Evolutionary conservation across 2,797 vertebrate genomes (phyloP).

Genomic region (Coregonus sp.): DNA sequence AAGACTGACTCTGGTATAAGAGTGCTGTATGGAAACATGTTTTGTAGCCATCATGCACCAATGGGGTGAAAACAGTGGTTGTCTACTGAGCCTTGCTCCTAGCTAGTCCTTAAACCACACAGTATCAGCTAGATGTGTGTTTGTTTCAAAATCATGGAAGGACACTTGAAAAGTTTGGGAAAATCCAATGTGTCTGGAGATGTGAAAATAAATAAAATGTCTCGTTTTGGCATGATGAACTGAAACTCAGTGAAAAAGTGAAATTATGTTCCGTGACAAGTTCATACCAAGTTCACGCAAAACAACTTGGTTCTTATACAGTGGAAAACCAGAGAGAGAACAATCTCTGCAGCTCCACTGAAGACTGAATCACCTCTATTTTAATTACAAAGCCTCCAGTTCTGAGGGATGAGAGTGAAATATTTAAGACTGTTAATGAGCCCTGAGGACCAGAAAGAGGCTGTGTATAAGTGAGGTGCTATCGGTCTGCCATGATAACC

Average conservation of each 20-base stretch:
- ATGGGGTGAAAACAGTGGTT: not conserved
- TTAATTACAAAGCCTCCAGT: not conserved
- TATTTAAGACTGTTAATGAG: not conserved
- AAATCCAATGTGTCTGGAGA: slow-evolving; percentile 64
- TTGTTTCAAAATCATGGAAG: not conserved
- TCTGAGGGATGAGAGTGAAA: not conserved
- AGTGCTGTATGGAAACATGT: not conserved
- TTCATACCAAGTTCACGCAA: not conserved
- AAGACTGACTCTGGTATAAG: not conserved
- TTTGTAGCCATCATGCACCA: not conserved
- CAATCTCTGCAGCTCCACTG: not conserved
- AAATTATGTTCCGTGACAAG: no score
- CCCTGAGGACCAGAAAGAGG: not conserved
- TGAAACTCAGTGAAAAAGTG: slow-evolving; percentile 45
- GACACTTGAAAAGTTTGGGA: slow-evolving; percentile 55
- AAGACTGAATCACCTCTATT: not conserved
- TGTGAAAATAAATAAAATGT: slow-evolving; percentile 40
- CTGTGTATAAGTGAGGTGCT: not conserved
- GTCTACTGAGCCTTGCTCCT: not conserved
- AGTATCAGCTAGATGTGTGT: not conserved
- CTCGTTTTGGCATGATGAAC: slow-evolving; percentile 54
- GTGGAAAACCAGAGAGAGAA: not conserved
- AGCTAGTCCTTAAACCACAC: not conserved
- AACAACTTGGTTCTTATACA: not conserved
- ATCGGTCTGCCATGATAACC: not conserved